Percentiles rank a stretch among this genome's conserved stretches.
Evolutionary conservation across 2,888 invertebrate species (phyloP).

Genomic region (Phyto melanocephala): DNA sequence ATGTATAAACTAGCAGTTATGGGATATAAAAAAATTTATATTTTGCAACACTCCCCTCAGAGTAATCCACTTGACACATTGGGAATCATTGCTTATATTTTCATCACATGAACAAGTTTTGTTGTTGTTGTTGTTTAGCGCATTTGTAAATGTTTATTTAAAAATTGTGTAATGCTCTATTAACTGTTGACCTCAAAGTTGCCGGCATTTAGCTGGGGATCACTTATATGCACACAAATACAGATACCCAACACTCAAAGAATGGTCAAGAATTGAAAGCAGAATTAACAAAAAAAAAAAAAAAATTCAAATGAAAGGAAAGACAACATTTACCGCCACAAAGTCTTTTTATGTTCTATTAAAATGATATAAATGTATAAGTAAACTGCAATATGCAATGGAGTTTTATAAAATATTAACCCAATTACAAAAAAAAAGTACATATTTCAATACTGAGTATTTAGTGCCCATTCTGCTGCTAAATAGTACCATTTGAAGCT

Average conservation of each 20-base stretch:
- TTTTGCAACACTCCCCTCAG: too few species aligned
- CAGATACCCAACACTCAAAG: slow-evolving; percentile 21
- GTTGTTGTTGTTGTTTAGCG: slow-evolving; percentile 41
- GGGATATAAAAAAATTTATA: too few species aligned
- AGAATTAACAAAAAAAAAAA: slow-evolving; percentile 41
- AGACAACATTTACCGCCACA: slow-evolving; percentile 10
- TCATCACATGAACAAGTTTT: background rate
- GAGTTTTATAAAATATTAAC: slow-evolving; percentile 52
- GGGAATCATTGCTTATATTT: too few species aligned
- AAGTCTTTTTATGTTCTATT: background rate
- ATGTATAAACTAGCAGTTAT: too few species aligned
- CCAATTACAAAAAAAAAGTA: slow-evolving; percentile 50
- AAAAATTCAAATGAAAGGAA: slow-evolving; percentile 28
- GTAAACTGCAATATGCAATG: background rate
- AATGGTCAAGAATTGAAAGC: slow-evolving; percentile 44
- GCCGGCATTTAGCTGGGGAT: slow-evolving; percentile 55
- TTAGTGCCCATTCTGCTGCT: slow-evolving; percentile 27
- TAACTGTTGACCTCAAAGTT: slow-evolving; percentile 66
- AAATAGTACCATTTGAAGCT: slow-evolving; percentile 32
- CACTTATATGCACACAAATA: background rate
- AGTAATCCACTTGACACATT: too few species aligned
- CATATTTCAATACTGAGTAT: background rate
- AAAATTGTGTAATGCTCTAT: slow-evolving; percentile 65
- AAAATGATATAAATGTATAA: slow-evolving; percentile 2
- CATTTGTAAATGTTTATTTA: slow-evolving; percentile 60